A percentile compares a stretch with the other conserved stretches of the same genome.
phyloP scores from a whole-genome alignment of 2,888 invertebrate genomes.

The Ennomos fuscantarius region DNA sequence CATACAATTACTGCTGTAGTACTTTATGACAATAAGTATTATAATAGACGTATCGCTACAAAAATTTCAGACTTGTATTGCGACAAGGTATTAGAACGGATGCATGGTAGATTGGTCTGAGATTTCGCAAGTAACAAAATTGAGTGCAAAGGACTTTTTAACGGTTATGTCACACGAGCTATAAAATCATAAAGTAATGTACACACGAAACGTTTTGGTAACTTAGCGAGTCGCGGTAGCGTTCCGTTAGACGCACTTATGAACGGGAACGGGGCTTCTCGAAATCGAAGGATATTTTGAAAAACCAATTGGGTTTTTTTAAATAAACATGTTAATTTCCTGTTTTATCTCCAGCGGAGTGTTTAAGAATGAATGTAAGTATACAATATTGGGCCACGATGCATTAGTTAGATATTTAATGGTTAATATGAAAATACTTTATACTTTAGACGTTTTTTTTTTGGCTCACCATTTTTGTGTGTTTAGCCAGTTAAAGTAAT shows the following conservation, averaged over 20 bases:
- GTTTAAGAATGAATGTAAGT: slow-evolving; percentile 5
- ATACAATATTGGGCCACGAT: too few relatives aligned
- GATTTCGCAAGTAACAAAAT: slow-evolving; percentile 13
- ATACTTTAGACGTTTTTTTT: too few relatives aligned
- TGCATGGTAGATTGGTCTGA: not conserved
- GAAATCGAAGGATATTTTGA: slow-evolving; percentile 8
- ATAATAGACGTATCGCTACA: not conserved
- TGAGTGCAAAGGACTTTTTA: slow-evolving; percentile 26
- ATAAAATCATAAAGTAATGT: slow-evolving; percentile 35
- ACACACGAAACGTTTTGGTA: slow-evolving; percentile 5
- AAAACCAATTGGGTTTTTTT: slow-evolving; percentile 11
- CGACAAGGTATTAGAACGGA: not conserved
- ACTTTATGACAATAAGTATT: slow-evolving; percentile 8
- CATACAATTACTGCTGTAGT: not conserved
- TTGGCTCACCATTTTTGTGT: too few relatives aligned
- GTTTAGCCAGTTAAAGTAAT: too few relatives aligned
- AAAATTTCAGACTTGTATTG: not conserved
- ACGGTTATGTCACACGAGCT: slow-evolving; percentile 30
- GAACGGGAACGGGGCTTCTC: slow-evolving; percentile 19
- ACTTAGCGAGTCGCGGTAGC: not conserved
- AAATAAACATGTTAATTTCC: slow-evolving; percentile 5
- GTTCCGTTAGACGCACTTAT: slow-evolving; percentile 17
- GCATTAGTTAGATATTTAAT: too few relatives aligned
- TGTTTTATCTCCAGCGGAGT: slow-evolving; percentile 1
- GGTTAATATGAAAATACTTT: too few relatives aligned